phyloP scores from a whole-genome alignment of 1,140 invertebrate genomes.

The Trichonephila clavata region DNA sequence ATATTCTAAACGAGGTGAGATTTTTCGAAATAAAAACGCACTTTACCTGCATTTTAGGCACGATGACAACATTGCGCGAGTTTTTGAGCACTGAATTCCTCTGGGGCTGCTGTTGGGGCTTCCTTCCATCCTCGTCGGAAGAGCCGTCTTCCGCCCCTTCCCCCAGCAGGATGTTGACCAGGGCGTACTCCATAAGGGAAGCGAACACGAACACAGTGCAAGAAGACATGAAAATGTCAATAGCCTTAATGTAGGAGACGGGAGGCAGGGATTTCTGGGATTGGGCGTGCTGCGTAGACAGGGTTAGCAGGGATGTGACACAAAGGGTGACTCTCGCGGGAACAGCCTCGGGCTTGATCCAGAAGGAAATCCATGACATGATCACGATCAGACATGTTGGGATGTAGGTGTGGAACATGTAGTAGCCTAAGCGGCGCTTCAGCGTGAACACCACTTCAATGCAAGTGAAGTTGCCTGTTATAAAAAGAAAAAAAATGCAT shows the following conservation, averaged over 20 bases:
- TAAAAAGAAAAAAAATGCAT: background rate
- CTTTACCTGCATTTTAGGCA: conserved; percentile 50
- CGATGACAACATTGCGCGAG: conserved; percentile 33
- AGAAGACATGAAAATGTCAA: conserved; percentile 78
- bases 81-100: conserved; percentile 91
- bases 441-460: conserved; percentile 91
- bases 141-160: conserved; percentile 16
- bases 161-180: conserved; percentile 61
- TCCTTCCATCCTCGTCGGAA: background rate
- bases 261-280: conserved; percentile 89
- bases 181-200: conserved; percentile 95
- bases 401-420: conserved; percentile 87
- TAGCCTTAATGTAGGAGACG: conserved; percentile 91
- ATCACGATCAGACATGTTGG: conserved; percentile 81
- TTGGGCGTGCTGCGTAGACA: conserved; percentile 86
- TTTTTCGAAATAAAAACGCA: too few species aligned
- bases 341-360: conserved; percentile 84
- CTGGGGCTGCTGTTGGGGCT: conserved; percentile 81
- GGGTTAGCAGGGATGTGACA: conserved; percentile 86
- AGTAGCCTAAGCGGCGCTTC: conserved; percentile 90
- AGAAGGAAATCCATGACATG: conserved; percentile 86
- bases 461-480: conserved; percentile 92
- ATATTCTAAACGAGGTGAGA: too few species aligned
- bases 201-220: conserved; percentile 89
- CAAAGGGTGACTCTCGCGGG: conserved; percentile 80